Base-by-base conservation (phyloP, 2,797 vertebrate species). In the Pseudomugil tenellus region DNA sequence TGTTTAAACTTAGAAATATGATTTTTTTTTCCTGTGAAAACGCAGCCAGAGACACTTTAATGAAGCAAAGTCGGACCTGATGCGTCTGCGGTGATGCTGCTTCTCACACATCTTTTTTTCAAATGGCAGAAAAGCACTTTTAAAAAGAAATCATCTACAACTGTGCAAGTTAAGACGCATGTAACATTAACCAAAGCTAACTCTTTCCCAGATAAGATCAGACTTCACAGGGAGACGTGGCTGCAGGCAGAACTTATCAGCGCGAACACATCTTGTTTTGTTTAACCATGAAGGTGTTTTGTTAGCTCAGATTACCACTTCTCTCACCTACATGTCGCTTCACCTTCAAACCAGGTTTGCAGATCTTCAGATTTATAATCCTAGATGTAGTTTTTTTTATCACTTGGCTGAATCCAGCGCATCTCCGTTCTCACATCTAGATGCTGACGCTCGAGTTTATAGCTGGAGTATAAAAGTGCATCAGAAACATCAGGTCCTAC, bases 291-390 rank as follows among this genome's bases (percentile, higher is more conserved):
- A 49, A 70, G 25, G 16, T 43, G 39, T 7, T 39, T 28, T 2
- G 2, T 0, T 14, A 43, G 77, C 70, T 89, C 86, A 77, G 58
- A 67, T 89, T 87, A 83, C 87, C 0, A 39, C 5, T 17, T 19
- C 39, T 41, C 19, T 41, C 6, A 41, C 35, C 4, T 37, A 37
- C 35, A 37, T 26, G 21, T 62, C 60, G n/a, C 43, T 6, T 59
- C 37, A n/a, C n/a, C n/a, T n/a, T n/a, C n/a, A n/a, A n/a, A n/a
- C n/a, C n/a, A n/a, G n/a, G n/a, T n/a, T n/a, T n/a, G n/a, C n/a
- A n/a, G n/a, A n/a, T n/a, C n/a, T n/a, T n/a, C n/a, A n/a, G n/a
- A n/a, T n/a, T n/a, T n/a, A n/a, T n/a, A n/a, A n/a, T n/a, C n/a
- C n/a, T n/a, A n/a, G n/a, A n/a, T n/a, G n/a, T n/a, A n/a, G n/a